Conservation (phyloP, 2,797 vertebrate species). For the Epinephelus awoara region DNA sequence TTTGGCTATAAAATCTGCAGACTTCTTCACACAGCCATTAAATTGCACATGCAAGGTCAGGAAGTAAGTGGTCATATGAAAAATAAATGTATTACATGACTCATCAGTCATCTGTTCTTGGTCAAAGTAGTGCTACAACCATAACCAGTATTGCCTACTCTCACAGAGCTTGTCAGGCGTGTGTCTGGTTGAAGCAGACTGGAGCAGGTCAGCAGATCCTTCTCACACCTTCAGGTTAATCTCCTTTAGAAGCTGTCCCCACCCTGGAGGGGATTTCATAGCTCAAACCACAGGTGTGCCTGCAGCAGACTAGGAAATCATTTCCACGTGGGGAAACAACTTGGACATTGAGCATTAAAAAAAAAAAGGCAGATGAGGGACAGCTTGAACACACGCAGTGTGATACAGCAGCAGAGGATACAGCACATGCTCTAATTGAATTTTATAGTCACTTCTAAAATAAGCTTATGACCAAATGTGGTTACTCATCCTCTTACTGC, state of each 20-base stretch:
- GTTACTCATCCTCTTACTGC: conserved; percentile 64
- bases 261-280: conserved; percentile 43
- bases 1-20: too few relatives aligned
- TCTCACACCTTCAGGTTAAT: conserved; percentile 59
- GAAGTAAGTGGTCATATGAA: too few relatives aligned
- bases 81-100: too few relatives aligned
- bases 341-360: conserved; percentile 8
- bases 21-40: too few relatives aligned
- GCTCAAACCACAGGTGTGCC: conserved; percentile 43
- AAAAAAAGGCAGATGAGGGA: conserved; percentile 3
- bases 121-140: too few relatives aligned
- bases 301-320: background rate
- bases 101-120: too few relatives aligned
- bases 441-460: conserved; percentile 64
- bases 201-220: conserved; percentile 53
- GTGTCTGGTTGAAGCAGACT: conserved; percentile 31
- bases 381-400: conserved; percentile 16
- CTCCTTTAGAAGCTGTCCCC: conserved; percentile 50
- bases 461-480: conserved; percentile 60
- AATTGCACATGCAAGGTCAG: too few relatives aligned
- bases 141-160: background rate
- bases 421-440: conserved; percentile 17
- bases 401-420: conserved; percentile 12
- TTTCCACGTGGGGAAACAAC: background rate
- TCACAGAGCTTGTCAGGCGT: conserved; percentile 11